Evolutionary conservation across 2,888 invertebrate species (phyloP).

Genomic region (Phalera bucephala): DNA sequence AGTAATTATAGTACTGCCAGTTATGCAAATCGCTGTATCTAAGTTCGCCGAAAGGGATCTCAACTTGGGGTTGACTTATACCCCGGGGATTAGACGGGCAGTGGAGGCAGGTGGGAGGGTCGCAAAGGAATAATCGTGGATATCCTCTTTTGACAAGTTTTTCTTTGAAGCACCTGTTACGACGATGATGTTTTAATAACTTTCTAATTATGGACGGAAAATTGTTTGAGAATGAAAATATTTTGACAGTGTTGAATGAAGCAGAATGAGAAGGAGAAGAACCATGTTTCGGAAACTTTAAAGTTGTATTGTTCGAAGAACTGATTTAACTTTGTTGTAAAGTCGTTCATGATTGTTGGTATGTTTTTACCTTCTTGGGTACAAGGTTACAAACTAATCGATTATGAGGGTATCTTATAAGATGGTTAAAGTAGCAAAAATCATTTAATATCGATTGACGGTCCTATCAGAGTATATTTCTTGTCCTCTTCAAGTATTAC

Average conservation of each 20-base stretch:
- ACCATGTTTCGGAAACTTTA: too few species aligned
- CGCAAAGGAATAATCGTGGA: constrained; percentile 29
- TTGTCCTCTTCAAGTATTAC: too few species aligned
- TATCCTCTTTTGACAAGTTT: constrained; percentile 38
- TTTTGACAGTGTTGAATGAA: not conserved
- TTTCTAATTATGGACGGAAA: constrained; percentile 11
- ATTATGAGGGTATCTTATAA: too few species aligned
- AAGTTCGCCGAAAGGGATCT: constrained; percentile 28
- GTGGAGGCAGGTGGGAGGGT: not conserved
- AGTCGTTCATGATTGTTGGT: too few species aligned
- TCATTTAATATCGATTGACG: too few species aligned
- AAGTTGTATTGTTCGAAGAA: too few species aligned
- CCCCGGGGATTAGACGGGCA: constrained; percentile 7
- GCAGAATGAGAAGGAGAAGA: too few species aligned
- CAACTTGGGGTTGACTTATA: constrained; percentile 26
- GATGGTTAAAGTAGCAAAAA: too few species aligned
- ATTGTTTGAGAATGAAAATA: constrained; percentile 1
- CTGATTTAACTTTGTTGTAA: too few species aligned
- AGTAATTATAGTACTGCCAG: constrained; percentile 18
- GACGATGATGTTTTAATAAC: constrained; percentile 19
- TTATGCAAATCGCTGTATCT: constrained; percentile 36
- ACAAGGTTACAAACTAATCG: too few species aligned
- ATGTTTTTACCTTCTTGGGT: too few species aligned
- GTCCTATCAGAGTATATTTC: too few species aligned
- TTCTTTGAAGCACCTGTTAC: constrained; percentile 41